Percentiles rank a stretch among this genome's conserved stretches.
Conservation (phyloP, 1,140 invertebrate genomes). For the Anastatus disparis region DNA sequence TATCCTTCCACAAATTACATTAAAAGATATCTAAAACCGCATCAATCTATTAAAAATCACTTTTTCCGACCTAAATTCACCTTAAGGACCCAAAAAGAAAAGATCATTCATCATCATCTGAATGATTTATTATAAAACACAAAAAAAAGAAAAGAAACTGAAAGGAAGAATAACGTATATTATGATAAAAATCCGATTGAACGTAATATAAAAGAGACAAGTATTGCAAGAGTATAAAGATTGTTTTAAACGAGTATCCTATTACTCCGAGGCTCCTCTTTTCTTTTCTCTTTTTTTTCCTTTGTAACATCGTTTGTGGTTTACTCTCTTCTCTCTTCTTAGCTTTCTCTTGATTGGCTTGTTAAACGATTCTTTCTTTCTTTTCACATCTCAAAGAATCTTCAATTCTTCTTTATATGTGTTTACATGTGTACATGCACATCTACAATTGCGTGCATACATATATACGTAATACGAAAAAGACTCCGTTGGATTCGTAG, state of each 20-base stretch:
- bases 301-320: constrained; percentile 45
- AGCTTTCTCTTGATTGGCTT: constrained; percentile 51
- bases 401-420: too few species aligned
- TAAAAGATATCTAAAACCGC: too few species aligned
- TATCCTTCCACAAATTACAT: too few species aligned
- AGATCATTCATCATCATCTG: too few species aligned
- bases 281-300: background rate
- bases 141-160: too few species aligned
- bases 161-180: too few species aligned
- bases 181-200: background rate
- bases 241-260: constrained; percentile 28
- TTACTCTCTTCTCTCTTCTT: constrained; percentile 44
- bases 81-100: too few species aligned
- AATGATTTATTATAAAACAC: too few species aligned
- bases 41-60: too few species aligned
- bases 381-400: background rate
- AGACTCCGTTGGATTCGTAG: background rate
- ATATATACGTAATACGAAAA: background rate
- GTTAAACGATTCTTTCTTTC: constrained; percentile 49
- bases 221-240: too few species aligned
- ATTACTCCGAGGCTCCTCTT: background rate
- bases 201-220: background rate
- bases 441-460: background rate
- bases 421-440: too few species aligned
- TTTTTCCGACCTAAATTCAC: too few species aligned